Evolutionary conservation across 2,888 invertebrate genomes (phyloP).

Genomic region (Synergus gifuensis): DNA sequence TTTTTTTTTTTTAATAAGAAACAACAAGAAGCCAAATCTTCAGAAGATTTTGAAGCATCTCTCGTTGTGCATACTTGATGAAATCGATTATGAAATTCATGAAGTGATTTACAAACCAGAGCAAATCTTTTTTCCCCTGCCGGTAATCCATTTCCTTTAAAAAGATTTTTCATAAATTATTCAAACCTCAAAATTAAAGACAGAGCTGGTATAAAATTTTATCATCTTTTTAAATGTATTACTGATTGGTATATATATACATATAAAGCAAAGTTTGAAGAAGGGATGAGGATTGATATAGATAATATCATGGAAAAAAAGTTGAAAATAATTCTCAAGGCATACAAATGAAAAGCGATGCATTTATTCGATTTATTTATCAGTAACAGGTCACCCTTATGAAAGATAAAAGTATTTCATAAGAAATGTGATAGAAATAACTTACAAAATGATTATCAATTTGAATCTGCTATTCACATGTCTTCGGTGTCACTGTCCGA

Average conservation of each 20-base stretch:
- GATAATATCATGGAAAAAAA: not conserved
- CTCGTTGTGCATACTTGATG: not conserved
- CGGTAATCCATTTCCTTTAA: not conserved
- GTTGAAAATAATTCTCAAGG: constrained; percentile 1
- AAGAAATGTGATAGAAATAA: constrained; percentile 21
- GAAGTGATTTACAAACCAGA: not conserved
- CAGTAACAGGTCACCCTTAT: constrained; percentile 8
- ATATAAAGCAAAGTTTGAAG: too few species aligned
- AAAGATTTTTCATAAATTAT: not conserved
- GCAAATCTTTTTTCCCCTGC: not conserved
- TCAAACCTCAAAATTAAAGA: too few species aligned
- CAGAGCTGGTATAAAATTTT: too few species aligned
- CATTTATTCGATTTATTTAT: constrained; percentile 29
- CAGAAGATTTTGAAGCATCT: not conserved
- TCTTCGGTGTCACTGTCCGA: constrained; percentile 91
- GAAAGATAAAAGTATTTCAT: constrained; percentile 20
- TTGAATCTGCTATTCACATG: constrained; percentile 78
- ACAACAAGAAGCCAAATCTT: not conserved
- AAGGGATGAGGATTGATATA: not conserved
- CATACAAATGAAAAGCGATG: constrained; percentile 19
- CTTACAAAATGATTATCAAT: constrained; percentile 30
- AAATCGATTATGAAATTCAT: not conserved
- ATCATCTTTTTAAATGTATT: too few species aligned
- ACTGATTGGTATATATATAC: too few species aligned
- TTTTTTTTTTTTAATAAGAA: not conserved